Base-by-base conservation (phyloP, 2,797 vertebrate species). In the Rhinichthys osculus region DNA sequence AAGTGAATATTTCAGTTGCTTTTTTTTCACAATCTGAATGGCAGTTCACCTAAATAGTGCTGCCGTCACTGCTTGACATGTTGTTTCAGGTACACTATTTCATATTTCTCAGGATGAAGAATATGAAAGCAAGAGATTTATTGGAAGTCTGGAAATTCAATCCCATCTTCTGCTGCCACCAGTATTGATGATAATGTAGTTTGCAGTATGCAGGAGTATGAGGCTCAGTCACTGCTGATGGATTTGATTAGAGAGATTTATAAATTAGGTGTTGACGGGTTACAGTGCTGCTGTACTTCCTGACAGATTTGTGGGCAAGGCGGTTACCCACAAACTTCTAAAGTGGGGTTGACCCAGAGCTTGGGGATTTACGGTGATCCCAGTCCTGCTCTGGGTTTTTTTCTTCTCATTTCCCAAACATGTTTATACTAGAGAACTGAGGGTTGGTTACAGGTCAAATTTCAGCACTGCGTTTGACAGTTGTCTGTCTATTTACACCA, bases 61-160 rank as follows among this genome's bases (percentile, higher is more conserved):
- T 33, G 71, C 3, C 9, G 40, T 72, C 42, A 17, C 70, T 72
- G n/a, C 71, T 73, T 73, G 14, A 47, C 4, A 3, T 27, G 44
- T 47, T 16, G 5, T 33, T 73, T 73, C 44, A 73, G 50, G 14
- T 73, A 10, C 42, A 33, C 27, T 5, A 50, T 50, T 50, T 47
- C n/a, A 73, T 50, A 50, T 73, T 73, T 73, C 27, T 73, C 44
- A 73, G 71, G 44, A 73, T 73, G 27, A 42, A 73, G 16, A 50
- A 73, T 30, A 73, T 73, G 14, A 73, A 73, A 19, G 44, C 7
- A 30, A 73, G 7, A 30, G 4, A 73, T 73, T 10, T 33, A 19
- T 73, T 50, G 42, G 14, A 73, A 73, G 16, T 19, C 42, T 16
- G 27, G 42, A 50, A 47, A 72, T 27, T 8, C 14, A 47, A 47